A percentile compares a stretch with the other conserved stretches of the same genome.
These are phyloP conservation scores for Blennius ocellaris DNA, from an alignment of 2,113 vertebrate genomes.

Conservation along the genomic window DNA sequence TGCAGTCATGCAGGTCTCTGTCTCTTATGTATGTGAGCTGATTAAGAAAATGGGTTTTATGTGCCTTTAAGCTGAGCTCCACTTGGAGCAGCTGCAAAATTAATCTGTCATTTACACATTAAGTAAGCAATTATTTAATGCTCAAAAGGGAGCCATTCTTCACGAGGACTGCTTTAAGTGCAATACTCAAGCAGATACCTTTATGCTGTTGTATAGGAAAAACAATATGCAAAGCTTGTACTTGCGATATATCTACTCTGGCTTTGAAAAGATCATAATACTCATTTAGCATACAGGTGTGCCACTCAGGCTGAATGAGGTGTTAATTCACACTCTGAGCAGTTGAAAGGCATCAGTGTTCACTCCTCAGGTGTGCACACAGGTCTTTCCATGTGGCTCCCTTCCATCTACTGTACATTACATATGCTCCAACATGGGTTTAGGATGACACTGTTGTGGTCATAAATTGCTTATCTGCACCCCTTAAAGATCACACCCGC, in stretches of 20 bases:
- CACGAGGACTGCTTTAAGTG: not conserved
- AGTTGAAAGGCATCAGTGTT: conserved; percentile 38
- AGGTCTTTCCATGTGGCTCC: conserved; percentile 63
- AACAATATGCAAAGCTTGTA: not conserved
- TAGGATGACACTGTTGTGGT: conserved; percentile 60
- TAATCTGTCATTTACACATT: conserved; percentile 33
- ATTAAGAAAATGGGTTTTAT: conserved; percentile 31
- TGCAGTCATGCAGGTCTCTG: not conserved
- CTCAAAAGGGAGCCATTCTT: conserved; percentile 13
- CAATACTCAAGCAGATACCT: not conserved
- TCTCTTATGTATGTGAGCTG: conserved; percentile 15
- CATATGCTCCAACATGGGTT: conserved; percentile 46
- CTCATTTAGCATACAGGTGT: conserved; percentile 2
- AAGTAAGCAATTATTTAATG: conserved; percentile 34
- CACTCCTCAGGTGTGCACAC: conserved; percentile 51
- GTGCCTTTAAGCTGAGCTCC: conserved; percentile 35
- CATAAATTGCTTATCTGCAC: conserved; percentile 60
- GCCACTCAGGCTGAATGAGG: too few relatives aligned
- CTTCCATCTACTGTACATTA: conserved; percentile 63
- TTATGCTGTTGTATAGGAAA: not conserved
- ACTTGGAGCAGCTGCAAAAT: conserved; percentile 30
- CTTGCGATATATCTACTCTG: conserved; percentile 3
- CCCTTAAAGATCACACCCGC: conserved; percentile 25
- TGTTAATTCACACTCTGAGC: conserved; percentile 52
- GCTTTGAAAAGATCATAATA: conserved; percentile 8